Evolutionary conservation across 2,797 vertebrate genomes (phyloP), one percentile per base, ranked within the genome.

Genomic region (Bufotes viridis): DNA sequence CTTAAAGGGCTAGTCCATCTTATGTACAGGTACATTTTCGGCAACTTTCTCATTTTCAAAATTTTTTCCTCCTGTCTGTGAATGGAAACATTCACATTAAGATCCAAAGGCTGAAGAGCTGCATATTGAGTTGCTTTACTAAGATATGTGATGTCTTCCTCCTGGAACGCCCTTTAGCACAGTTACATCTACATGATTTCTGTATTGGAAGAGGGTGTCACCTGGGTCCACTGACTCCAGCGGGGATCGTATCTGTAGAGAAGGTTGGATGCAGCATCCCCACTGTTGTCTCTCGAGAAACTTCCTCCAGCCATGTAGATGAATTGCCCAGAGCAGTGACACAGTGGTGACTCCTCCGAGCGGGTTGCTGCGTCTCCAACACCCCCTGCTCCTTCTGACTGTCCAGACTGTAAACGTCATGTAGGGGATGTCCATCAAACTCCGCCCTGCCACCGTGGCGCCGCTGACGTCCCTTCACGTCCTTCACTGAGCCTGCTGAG

Each of bases 161-260:
- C 17, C 15, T 29, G 6, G 3, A 70, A 29, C 2, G 0, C 6
- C 26, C 24, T 29, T 34, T 34, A 72, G 9, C 26, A 14, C 8
- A 15, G 74, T 49, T 75, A 22, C n/a, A n/a, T n/a, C n/a, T n/a
- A n/a, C 49, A n/a, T 55, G 51, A 53, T 53, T 57, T 22, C 10
- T 11, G 17, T 70, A 7, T 81, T 34, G 42, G 34, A 51, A 53
- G 9, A 51, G 26, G 22, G 24, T 78, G 95, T 94, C 95, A 99
- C 98, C 97, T 95, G 96, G 92, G 96, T 96, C 98, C 98, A 99
- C 90, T 96, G 96, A 93, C 96, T 97, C 95, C 96, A 96, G 72
- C 98, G 96, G 84, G 98, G 98, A 93, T 99, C 97, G 88, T 98
- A 99, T 94, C 98, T 95, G 95, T 98, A 97, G 90, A 99, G 96